Evolutionary conservation across 2,113 vertebrate species (phyloP), one percentile per base, ranked within the genome.

Genomic region (Solenodon paradoxus): DNA sequence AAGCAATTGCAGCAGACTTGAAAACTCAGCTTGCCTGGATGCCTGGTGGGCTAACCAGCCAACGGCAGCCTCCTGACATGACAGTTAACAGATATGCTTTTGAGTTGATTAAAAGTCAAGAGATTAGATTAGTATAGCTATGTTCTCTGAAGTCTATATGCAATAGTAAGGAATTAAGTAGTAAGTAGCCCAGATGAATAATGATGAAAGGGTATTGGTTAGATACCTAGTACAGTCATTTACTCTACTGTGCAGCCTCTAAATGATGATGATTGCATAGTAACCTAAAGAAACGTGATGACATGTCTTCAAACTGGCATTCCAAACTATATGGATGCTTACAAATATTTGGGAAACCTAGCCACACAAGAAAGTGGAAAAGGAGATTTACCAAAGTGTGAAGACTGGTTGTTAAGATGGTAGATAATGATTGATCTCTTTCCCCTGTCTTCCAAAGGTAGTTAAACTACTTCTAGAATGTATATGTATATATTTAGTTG

Each of bases 321-420:
- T 55, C 87, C 69, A 89, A 8, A 87, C 71, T 81, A 6, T 28
- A 22, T 68, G 5, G 51, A 6, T 78, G 22, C 28, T 82, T 42
- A 83, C 51, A 82, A 55, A 87, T 66, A n/a, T 63, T 51, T 80
- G 77, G 88, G 66, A 84, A 90, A 88, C 57, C 22, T 30, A 87
- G 13, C n/a, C 77, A 3, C 9, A 10, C 61, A 57, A 32, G 12
- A 12, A 69, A 24, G 86, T 42, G 61, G 13, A 51, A 81, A 90
- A 77, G 30, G 53, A 93, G 85, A 85, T 90, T 91, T 24, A 93
- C 51, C 40, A 47, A 83, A 94, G 88, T 51, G 30, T 88, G 47
- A 95, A 68, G 11, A 82, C 10, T 64, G 17, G 45, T 68, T 64
- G 6, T 77, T 84, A 38, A 63, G 49, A n/a, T 90, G 57, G 53